Conservation (phyloP, 37 sponge, comb jelly and placozoan genomes). For the Spongilla lacustris region DNA sequence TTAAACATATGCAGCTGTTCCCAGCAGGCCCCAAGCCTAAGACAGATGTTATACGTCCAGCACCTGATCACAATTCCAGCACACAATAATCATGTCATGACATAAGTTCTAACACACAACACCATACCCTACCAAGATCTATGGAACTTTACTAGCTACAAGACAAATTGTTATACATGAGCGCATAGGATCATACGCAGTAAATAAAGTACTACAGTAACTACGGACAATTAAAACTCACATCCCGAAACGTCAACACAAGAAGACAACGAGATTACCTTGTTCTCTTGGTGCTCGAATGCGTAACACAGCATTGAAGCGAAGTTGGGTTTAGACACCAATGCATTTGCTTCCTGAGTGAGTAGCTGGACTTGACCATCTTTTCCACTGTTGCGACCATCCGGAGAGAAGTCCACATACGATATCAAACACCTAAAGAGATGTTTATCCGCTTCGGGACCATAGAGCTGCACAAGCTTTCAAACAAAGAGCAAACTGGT, state of each 20-base stretch:
- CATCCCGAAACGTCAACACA: neutral
- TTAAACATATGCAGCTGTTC: too few relatives aligned
- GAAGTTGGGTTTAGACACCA: slow-evolving; percentile 89
- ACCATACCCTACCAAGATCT: too few relatives aligned
- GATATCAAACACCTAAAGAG: slow-evolving; percentile 81
- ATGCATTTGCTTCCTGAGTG: slow-evolving; percentile 69
- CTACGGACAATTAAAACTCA: slow-evolving; percentile 3
- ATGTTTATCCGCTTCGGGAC: slow-evolving; percentile 88
- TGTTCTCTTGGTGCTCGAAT: slow-evolving; percentile 78
- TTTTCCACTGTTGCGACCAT: slow-evolving; percentile 67
- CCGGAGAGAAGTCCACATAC: slow-evolving; percentile 82
- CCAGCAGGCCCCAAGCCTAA: too few relatives aligned
- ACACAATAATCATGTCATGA: too few relatives aligned
- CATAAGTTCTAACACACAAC: too few relatives aligned
- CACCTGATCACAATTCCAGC: too few relatives aligned
- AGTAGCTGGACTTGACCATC: slow-evolving; percentile 87
- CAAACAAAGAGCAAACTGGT: neutral
- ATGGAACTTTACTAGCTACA: too few relatives aligned
- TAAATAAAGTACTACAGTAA: too few relatives aligned
- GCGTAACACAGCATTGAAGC: slow-evolving; percentile 82
- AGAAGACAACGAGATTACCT: too few relatives aligned
- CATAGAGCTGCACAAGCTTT: slow-evolving; percentile 88
- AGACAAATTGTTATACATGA: too few relatives aligned
- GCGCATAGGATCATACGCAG: too few relatives aligned
- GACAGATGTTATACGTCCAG: too few relatives aligned